Percentiles rank a stretch among this genome's conserved stretches.
These are phyloP conservation scores for Serrognathus titanus DNA, from an alignment of 2,888 invertebrate genomes.

Conservation along the genomic window DNA sequence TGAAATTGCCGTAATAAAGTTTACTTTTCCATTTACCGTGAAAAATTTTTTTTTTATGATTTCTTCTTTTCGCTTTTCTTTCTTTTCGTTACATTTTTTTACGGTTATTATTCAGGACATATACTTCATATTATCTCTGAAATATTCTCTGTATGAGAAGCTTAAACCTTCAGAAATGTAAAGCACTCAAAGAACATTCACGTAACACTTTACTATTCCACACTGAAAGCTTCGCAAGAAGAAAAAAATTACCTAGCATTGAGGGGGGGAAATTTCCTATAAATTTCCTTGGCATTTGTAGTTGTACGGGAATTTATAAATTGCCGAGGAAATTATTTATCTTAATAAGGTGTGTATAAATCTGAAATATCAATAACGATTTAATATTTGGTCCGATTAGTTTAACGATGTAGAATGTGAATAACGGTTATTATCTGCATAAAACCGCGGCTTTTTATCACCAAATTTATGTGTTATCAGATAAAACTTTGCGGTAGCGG, in stretches of 20 bases:
- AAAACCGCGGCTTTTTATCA: slow-evolving; percentile 16
- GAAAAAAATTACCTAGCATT: neutral
- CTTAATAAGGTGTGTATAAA: neutral
- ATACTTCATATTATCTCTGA: neutral
- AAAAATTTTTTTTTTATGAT: too few species aligned
- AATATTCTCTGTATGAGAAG: neutral
- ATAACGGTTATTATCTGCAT: slow-evolving; percentile 14
- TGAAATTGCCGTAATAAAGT: slow-evolving; percentile 10
- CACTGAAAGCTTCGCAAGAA: neutral
- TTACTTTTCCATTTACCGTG: slow-evolving; percentile 4
- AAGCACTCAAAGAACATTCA: slow-evolving; percentile 1
- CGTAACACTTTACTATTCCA: neutral
- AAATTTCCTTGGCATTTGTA: too few species aligned
- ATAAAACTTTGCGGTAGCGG: slow-evolving; percentile 22
- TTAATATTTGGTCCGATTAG: neutral
- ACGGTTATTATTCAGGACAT: neutral
- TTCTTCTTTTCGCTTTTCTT: too few species aligned
- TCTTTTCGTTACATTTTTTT: too few species aligned
- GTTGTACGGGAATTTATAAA: too few species aligned
- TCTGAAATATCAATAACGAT: neutral
- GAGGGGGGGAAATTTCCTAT: too few species aligned
- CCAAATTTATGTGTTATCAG: slow-evolving; percentile 27
- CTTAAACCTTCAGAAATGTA: neutral
- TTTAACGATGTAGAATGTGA: slow-evolving; percentile 4
- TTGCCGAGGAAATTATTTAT: too few species aligned